Evolutionary conservation across 2,888 invertebrate genomes (phyloP).

Genomic region (Plutella xylostella): DNA sequence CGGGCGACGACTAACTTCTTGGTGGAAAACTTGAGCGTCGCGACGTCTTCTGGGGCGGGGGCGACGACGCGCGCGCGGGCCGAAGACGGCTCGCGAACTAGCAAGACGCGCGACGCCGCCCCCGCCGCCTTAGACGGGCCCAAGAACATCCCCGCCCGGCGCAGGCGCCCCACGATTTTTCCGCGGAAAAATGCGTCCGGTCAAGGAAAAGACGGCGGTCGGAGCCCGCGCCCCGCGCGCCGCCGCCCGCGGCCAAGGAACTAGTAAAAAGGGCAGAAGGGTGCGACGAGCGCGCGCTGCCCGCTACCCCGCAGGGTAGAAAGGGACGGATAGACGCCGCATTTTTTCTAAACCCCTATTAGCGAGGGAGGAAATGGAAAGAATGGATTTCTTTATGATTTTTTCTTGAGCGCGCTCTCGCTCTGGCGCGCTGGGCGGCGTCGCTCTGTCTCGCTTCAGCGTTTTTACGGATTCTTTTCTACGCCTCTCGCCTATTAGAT

Average conservation of each 20-base stretch:
- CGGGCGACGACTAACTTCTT: slow-evolving; percentile 71
- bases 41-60: slow-evolving; percentile 68
- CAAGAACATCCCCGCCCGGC: slow-evolving; percentile 67
- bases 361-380: slow-evolving; percentile 67
- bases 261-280: slow-evolving; percentile 61
- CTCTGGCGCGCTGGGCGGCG: slow-evolving; percentile 34
- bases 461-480: slow-evolving; percentile 58
- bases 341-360: slow-evolving; percentile 66
- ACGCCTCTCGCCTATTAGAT: slow-evolving; percentile 64
- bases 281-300: slow-evolving; percentile 35
- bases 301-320: slow-evolving; percentile 51
- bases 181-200: slow-evolving; percentile 69
- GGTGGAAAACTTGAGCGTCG: slow-evolving; percentile 69
- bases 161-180: slow-evolving; percentile 67
- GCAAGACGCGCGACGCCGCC: slow-evolving; percentile 66
- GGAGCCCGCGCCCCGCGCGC: slow-evolving; percentile 25
- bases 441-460: slow-evolving; percentile 35
- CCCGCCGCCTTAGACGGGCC: slow-evolving; percentile 64
- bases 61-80: slow-evolving; percentile 64
- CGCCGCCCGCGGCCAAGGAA: slow-evolving; percentile 41
- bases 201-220: slow-evolving; percentile 62
- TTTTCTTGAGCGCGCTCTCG: slow-evolving; percentile 56
- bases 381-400: slow-evolving; percentile 66
- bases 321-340: slow-evolving; percentile 50
- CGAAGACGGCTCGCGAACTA: slow-evolving; percentile 69